Evolutionary conservation across 92 coral and sea anemone species (phyloP), one percentile per base, ranked within the genome.

Genomic region (Montipora capitata): DNA sequence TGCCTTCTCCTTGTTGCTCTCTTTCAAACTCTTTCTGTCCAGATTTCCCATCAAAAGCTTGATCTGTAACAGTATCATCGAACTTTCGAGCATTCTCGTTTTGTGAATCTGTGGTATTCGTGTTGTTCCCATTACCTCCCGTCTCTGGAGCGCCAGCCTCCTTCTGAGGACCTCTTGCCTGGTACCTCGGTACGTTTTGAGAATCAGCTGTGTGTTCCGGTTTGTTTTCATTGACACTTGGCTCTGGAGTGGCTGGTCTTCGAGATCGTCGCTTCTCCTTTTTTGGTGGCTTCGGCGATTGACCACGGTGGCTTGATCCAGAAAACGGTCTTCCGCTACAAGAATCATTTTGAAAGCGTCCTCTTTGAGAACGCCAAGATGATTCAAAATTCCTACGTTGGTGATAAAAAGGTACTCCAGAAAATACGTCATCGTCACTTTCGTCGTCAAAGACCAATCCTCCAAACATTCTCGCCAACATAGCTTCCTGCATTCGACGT

Each of bases 361-460:
- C 7, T 3, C 76, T 62, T 0, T 73, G 71, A 5, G 79, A 71
- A 58, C 87, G 57, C 2, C 61, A 12, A 58, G 43, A 43, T 15
- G 87, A 61, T 58, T 59, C 72, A 10, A 41, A 49, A 49, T 38
- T 20, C 45, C 79, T 59, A 42, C 79, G 78, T 40, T 18, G 87
- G 9, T 20, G 58, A 72, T 27, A 1, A 27, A 72, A 83, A 18
- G 73, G 87, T 44, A 62, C 20, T 20, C 72, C 79, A 42, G 70
- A 68, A 35, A 52, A 39, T 13, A 68, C 85, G 63, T 61, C 65
- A 62, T 59, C 94, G 0, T 82, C 88, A 16, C 77, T 85, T 8
- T 87, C 91, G 54, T 91, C 94, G 42, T 90, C 83, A 38, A 64
- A 62, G 58, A 91, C 43, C 10, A 79, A 10, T 15, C 87, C 91